phyloP scores from a whole-genome alignment of 2,888 invertebrate species.

The Heteromyza rotundicornis region DNA sequence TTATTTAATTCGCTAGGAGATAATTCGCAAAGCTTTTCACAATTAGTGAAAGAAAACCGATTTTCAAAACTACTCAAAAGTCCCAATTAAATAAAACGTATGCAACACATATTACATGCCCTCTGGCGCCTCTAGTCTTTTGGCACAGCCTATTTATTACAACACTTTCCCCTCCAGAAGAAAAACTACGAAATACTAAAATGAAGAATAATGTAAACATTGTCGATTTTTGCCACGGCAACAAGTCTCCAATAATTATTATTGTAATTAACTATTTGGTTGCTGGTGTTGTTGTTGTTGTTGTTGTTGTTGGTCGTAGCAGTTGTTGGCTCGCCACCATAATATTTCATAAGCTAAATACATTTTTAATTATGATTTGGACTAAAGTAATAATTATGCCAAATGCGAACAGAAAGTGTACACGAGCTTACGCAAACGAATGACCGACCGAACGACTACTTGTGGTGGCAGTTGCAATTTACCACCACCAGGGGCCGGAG shows the following conservation, averaged over 20 bases:
- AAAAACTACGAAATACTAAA: no score
- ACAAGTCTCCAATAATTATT: neutral
- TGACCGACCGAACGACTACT: neutral
- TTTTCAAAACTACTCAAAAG: no score
- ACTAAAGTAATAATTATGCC: slow-evolving; percentile 47
- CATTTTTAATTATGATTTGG: slow-evolving; percentile 55
- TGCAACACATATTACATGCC: no score
- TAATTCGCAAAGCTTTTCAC: no score
- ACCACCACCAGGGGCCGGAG: slow-evolving; percentile 27
- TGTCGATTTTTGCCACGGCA: neutral
- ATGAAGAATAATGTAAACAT: no score
- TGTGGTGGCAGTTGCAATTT: neutral
- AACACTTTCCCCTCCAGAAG: neutral
- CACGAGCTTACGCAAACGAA: neutral
- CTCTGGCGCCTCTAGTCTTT: neutral
- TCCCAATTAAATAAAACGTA: neutral
- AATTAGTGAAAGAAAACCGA: no score
- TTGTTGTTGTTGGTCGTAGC: neutral
- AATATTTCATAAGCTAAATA: slow-evolving; percentile 49
- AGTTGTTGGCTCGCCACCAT: neutral
- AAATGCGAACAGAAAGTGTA: slow-evolving; percentile 34
- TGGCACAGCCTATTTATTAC: neutral
- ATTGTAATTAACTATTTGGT: neutral
- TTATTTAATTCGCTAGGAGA: no score
- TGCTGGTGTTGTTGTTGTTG: neutral